phyloP scores from a whole-genome alignment of 2,888 invertebrate genomes.

The Leucania comma region DNA sequence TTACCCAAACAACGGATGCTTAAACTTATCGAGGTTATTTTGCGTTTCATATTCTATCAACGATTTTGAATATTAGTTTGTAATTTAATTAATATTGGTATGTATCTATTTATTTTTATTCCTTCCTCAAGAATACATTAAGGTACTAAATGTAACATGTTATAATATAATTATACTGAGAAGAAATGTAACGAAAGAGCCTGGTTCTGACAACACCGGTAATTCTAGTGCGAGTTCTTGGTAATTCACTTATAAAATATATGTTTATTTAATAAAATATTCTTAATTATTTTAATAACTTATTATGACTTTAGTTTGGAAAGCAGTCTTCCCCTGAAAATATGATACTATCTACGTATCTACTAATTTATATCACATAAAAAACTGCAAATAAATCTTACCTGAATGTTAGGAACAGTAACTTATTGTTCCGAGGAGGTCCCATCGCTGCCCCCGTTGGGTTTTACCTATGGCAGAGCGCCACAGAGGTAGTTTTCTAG shows the following conservation, averaged over 20 bases:
- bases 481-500: constrained; percentile 21
- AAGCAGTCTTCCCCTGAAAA: no score
- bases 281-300: no score
- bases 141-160: no score
- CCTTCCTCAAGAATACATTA: no score
- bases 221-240: no score
- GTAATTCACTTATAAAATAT: no score
- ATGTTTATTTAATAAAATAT: no score
- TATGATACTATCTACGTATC: neutral
- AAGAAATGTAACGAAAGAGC: no score
- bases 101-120: no score
- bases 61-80: neutral
- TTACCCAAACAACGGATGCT: constrained; percentile 2
- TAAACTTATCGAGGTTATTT: neutral
- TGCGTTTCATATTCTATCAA: neutral
- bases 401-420: neutral
- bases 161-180: no score
- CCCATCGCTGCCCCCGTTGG: constrained; percentile 24
- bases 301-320: neutral
- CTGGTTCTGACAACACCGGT: no score
- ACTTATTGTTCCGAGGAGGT: neutral
- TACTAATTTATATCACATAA: neutral
- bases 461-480: constrained; percentile 54
- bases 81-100: neutral
- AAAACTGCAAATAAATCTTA: neutral